Evolutionary conservation across 2,113 vertebrate genomes (phyloP).

Genomic region (Isurus oxyrinchus): DNA sequence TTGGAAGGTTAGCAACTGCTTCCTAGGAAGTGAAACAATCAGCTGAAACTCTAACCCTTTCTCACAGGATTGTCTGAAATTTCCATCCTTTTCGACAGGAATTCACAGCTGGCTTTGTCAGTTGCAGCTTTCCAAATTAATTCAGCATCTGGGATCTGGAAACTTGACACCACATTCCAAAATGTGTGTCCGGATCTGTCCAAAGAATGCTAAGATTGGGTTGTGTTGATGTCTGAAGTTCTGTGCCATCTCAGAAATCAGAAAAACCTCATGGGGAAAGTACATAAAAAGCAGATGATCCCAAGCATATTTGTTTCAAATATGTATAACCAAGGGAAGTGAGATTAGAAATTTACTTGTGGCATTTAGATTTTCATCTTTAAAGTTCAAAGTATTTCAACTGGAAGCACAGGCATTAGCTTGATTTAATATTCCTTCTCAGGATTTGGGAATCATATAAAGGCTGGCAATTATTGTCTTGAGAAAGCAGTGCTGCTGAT

Average conservation of each 20-base stretch:
- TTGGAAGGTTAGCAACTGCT: neutral
- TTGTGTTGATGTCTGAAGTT: neutral
- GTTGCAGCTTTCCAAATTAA: conserved; percentile 19
- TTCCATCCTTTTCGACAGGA: neutral
- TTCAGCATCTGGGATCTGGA: neutral
- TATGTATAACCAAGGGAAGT: neutral
- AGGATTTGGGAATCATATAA: neutral
- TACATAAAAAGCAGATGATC: neutral
- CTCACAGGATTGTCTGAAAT: neutral
- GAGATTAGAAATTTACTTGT: neutral
- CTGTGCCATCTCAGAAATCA: neutral
- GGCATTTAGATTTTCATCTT: neutral
- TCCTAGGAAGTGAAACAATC: neutral
- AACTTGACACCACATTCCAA: conserved; percentile 13
- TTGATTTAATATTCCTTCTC: neutral
- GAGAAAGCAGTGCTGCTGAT: neutral
- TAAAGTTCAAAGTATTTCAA: neutral
- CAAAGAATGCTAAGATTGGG: neutral
- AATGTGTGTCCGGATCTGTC: neutral
- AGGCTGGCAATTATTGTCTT: neutral
- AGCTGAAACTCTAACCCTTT: neutral
- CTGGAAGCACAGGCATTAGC: neutral
- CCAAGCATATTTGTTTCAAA: neutral
- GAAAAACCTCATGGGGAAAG: neutral
- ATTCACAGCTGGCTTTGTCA: conserved; percentile 15